These are phyloP conservation scores for Dascyllus trimaculatus DNA, from an alignment of 2,113 vertebrate species.

Conservation along the genomic window DNA sequence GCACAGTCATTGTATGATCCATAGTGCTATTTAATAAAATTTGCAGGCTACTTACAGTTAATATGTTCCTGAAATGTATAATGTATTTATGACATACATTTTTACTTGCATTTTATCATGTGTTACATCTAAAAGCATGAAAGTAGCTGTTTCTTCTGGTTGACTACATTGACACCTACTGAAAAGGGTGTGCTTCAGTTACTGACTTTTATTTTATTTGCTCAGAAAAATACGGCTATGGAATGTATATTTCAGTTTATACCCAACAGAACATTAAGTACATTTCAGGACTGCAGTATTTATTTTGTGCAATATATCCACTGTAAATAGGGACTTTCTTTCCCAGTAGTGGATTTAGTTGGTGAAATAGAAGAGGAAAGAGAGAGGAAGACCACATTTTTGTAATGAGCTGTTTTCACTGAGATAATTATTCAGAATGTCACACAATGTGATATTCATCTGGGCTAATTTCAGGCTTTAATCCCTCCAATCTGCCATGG, in stretches of 20 bases:
- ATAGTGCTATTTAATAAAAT: background rate
- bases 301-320: conserved; percentile 36
- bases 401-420: conserved; percentile 79
- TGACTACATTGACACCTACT: background rate
- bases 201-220: background rate
- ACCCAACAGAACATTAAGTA: conserved; percentile 8
- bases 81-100: no score
- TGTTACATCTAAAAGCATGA: background rate
- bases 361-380: conserved; percentile 23
- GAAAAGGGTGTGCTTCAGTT: conserved; percentile 3
- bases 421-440: conserved; percentile 81
- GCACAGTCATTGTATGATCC: background rate
- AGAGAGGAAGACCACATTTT: conserved; percentile 48
- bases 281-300: conserved; percentile 62
- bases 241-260: conserved; percentile 9
- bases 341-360: conserved; percentile 63
- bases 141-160: background rate
- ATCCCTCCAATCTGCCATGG: conserved; percentile 73
- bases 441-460: conserved; percentile 73
- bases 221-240: conserved; percentile 10
- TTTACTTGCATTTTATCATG: background rate
- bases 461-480: conserved; percentile 70
- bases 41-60: background rate
- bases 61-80: no score
- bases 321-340: conserved; percentile 40